phyloP scores from a whole-genome alignment of 2,888 invertebrate species.

The Empis stercorea region DNA sequence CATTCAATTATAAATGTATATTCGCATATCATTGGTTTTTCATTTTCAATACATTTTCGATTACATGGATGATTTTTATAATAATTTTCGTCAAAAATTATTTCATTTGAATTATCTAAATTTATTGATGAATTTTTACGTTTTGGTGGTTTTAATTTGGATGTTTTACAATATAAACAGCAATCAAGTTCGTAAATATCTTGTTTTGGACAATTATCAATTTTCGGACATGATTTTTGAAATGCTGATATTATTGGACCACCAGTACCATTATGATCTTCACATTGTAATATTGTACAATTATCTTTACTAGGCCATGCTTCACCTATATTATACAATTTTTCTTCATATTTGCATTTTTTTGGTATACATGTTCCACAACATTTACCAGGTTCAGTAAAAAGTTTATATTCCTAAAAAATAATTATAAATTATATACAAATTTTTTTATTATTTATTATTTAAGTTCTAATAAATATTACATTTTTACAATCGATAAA shows the following conservation, averaged over 20 bases:
- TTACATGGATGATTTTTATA: constrained; percentile 41
- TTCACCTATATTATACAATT: constrained; percentile 26
- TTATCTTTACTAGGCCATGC: constrained; percentile 30
- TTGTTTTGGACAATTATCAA: constrained; percentile 24
- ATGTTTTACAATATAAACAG: constrained; percentile 24
- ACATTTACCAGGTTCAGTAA: constrained; percentile 22
- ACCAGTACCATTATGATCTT: constrained; percentile 15
- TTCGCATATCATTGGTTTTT: constrained; percentile 44
- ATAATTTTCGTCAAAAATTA: constrained; percentile 27
- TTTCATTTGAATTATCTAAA: constrained; percentile 11
- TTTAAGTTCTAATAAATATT: constrained; percentile 10
- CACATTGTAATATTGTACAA: constrained; percentile 31
- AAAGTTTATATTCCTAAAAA: constrained; percentile 31
- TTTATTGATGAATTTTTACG: constrained; percentile 2
- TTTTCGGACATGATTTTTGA: constrained; percentile 25
- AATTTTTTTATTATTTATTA: not conserved
- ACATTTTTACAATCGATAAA: constrained; percentile 31
- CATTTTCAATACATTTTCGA: constrained; percentile 43
- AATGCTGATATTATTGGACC: constrained; percentile 27
- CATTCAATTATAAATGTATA: constrained; percentile 54
- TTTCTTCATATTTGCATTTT: constrained; percentile 27
- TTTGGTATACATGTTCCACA: constrained; percentile 32
- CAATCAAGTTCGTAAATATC: constrained; percentile 25
- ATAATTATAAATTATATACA: not conserved
- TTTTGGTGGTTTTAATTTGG: not conserved